A percentile compares a stretch with the other conserved stretches of the same genome.
phyloP scores from a whole-genome alignment of 2,113 vertebrate genomes.

The Elanoides forficatus region DNA sequence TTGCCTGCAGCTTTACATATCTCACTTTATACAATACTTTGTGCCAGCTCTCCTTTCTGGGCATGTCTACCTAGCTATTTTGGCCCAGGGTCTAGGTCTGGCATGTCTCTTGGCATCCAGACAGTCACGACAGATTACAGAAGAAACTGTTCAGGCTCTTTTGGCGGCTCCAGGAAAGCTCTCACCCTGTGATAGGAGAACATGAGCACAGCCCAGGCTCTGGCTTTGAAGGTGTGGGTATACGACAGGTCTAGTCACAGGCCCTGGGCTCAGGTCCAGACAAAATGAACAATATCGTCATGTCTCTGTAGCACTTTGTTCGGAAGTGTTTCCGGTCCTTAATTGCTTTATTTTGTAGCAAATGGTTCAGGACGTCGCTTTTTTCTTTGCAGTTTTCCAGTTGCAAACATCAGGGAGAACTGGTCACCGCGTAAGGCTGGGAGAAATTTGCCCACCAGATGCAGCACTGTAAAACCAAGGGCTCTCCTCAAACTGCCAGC shows the following conservation, averaged over 20 bases:
- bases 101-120: constrained; percentile 8
- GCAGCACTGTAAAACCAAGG: not conserved
- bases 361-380: not conserved
- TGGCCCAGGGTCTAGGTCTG: constrained; percentile 28
- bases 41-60: constrained; percentile 43
- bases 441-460: not conserved
- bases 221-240: not conserved
- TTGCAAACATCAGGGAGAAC: not conserved
- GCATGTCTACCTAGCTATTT: not conserved
- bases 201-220: not conserved
- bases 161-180: not conserved
- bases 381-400: not conserved
- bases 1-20: constrained; percentile 6
- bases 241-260: not conserved
- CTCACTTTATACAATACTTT: not conserved
- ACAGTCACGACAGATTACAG: constrained; percentile 1
- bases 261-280: not conserved
- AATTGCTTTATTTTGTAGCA: not conserved
- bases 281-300: not conserved
- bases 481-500: not conserved
- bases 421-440: not conserved
- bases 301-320: not conserved
- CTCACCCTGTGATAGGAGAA: not conserved
- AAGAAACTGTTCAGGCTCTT: constrained; percentile 11
- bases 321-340: not conserved